Evolutionary conservation across 2,113 vertebrate species (phyloP), one percentile per base, ranked within the genome.

Genomic region (Donacobius atricapilla): DNA sequence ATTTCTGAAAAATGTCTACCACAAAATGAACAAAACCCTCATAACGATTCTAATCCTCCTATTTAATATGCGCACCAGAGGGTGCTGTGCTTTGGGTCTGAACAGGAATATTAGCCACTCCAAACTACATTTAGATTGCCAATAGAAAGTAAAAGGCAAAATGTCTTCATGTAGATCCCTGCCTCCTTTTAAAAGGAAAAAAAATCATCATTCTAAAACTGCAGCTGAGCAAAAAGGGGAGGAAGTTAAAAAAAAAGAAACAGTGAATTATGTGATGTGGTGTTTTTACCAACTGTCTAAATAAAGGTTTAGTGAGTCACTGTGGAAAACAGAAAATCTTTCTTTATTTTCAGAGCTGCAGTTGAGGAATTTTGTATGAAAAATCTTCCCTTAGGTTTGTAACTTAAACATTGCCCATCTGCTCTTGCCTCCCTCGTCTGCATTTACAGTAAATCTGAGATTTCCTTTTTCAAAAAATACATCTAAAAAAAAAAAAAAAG

Each of bases 231-330:
- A 94, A 93, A 92, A 93, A 13, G 10, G 65, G 17, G 33, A 21
- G 13, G 2, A 9, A 21, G 15, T 40, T 53, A 10, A 10, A 64
- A 94, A 96, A 96, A 96, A 95, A 91, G 44, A 94, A 87, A 48
- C 93, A 69, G 92, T 97, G 97, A 98, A 97, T 97, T 98, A 96
- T 97, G 95, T 96, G 97, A 97, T 97, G 95, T 96, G 97, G 93
- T 98, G 97, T 96, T 98, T 98, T 97, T 92, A 98, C 96, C 97
- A 98, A 98, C 97, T 97, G 97, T 98, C 98, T 98, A 98, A 98
- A 98, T 98, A 98, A 98, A 98, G 97, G 97, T 96, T 98, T 98
- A 97, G 98, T 98, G 97, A 98, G 97, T 98, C 98, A 98, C 97
- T 95, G 54, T 95, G 98, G 98, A 97, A 97, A 98, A 97, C 95